Evolutionary conservation across 2,797 vertebrate genomes (phyloP), one percentile per base, ranked within the genome.

Genomic region (Gymnocypris eckloni): DNA sequence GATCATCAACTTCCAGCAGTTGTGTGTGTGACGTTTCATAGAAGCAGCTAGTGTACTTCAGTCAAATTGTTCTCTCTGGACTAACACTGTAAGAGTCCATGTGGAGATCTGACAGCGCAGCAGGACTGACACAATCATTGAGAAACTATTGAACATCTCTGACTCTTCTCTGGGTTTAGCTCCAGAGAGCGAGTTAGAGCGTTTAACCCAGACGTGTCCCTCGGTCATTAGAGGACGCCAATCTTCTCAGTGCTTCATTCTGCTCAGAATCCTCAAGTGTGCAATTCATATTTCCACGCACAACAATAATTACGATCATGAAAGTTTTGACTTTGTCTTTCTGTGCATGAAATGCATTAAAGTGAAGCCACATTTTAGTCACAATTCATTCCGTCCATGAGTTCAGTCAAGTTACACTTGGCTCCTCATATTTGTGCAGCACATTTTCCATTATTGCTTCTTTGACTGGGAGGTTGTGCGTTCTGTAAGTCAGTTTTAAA

Each of bases 1-100:
- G 70, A 45, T 43, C 39, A 71, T 71, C 22, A 71, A 72, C 22
- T 45, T 72, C 70, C 41, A 25, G 70, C 70, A 45, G 70, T 72
- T 56, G 52, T 56, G 52, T 41, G 39, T 41, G 16, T 41, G 67
- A 39, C 4, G 4, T 71, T 71, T 71, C 33, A 69, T 20, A 43
- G 20, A 13, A 71, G 69, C 41, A 43, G 41, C 39, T 43, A 71
- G 20, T 43, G 70, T 25, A 72, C 41, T 41, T 41, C 10, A 22
- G 1, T 41, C 37, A 41, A 20, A 22, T 0, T 2, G 33, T 39
- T 71, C 41, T n/a, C 69, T 71, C 22, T n/a, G 39, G 5, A 71
- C 41, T 71, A n/a, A n/a, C 41, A 71, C 69, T 71, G 11, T 43
- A 45, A 45, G 11, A 7, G 69, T 13, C 9, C 37, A 41, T 41